A percentile compares a stretch with the other conserved stretches of the same genome.
These are phyloP conservation scores for Glareola pratincola DNA, from an alignment of 2,113 vertebrate genomes.

Conservation along the genomic window DNA sequence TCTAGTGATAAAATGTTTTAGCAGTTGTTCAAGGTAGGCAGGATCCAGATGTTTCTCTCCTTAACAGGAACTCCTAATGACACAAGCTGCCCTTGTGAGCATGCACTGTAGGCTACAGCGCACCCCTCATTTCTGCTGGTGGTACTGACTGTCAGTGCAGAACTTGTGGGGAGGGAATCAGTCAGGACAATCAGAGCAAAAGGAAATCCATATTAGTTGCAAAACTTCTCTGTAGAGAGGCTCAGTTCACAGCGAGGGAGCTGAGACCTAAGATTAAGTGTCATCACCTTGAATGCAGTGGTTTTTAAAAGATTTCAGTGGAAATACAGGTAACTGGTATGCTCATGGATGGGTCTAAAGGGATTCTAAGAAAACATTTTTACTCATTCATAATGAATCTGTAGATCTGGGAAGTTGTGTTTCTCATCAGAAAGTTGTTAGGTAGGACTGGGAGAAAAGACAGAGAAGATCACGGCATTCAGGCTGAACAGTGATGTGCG, in stretches of 20 bases:
- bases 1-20: not conserved
- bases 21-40: not conserved
- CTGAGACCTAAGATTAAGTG: not conserved
- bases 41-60: not conserved
- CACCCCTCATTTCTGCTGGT: not conserved
- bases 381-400: not conserved
- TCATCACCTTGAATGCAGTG: not conserved
- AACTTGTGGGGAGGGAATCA: not conserved
- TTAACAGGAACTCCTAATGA: not conserved
- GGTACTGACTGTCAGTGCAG: not conserved
- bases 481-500: not conserved
- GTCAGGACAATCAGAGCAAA: not conserved
- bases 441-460: not conserved
- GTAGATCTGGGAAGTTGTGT: not conserved
- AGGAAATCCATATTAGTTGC: not conserved
- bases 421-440: not conserved
- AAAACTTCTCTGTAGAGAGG: not conserved
- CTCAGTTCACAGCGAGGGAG: not conserved
- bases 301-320: not conserved
- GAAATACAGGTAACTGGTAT: not conserved
- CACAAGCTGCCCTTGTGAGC: not conserved
- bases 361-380: not conserved
- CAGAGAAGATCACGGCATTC: not conserved
- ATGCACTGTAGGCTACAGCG: fast-evolving
- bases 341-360: not conserved